phyloP scores from a whole-genome alignment of 2,888 invertebrate species.

The Eupeodes latifasciatus region DNA sequence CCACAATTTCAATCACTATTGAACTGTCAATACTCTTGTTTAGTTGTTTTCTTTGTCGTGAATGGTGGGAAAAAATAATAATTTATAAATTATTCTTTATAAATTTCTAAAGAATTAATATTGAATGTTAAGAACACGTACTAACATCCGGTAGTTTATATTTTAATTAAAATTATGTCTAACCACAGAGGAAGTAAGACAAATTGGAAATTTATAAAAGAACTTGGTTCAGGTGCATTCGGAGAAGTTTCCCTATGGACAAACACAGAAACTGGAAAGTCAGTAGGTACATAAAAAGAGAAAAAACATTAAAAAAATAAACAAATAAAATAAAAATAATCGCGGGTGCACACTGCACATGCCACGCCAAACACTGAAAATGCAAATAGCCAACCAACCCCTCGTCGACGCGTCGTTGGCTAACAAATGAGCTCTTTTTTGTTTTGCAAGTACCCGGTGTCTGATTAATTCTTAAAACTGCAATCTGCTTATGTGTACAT shows the following conservation, averaged over 20 bases:
- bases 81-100: too few species aligned
- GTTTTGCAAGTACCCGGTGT: too few species aligned
- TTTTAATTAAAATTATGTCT: not conserved
- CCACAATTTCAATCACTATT: too few species aligned
- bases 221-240: constrained; percentile 90
- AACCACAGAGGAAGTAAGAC: not conserved
- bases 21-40: too few species aligned
- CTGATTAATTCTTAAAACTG: not conserved
- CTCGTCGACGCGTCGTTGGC: too few species aligned
- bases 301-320: not conserved
- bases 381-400: too few species aligned
- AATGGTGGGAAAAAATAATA: not conserved
- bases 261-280: constrained; percentile 86
- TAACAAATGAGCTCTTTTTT: too few species aligned
- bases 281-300: constrained; percentile 85
- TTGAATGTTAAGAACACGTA: not conserved
- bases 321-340: not conserved
- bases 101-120: not conserved
- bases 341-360: too few species aligned
- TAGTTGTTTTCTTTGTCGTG: not conserved
- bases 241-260: constrained; percentile 90
- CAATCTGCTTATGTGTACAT: not conserved
- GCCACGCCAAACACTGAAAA: too few species aligned
- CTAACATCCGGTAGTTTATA: not conserved
- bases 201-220: constrained; percentile 85